A percentile compares a stretch with the other conserved stretches of the same genome.
Evolutionary conservation across 2,797 vertebrate genomes (phyloP).

Genomic region (Odontamblyopus rebecca): DNA sequence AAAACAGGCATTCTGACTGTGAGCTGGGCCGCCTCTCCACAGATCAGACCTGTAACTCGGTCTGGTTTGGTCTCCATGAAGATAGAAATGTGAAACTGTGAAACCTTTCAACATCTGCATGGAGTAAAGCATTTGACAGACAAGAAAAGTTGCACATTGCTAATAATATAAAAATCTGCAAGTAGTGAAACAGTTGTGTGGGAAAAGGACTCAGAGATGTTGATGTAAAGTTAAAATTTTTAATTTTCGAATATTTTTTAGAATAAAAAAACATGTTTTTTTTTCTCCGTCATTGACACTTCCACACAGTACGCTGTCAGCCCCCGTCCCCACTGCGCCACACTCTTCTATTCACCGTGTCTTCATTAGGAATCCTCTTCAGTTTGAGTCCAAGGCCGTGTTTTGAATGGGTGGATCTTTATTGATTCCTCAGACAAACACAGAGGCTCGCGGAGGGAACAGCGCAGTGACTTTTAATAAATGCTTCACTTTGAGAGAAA

Average conservation of each 20-base stretch:
- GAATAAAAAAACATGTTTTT: constrained; percentile 1
- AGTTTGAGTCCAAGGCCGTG: constrained; percentile 7
- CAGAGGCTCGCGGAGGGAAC: not conserved
- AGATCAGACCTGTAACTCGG: too few species aligned
- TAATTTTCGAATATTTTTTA: not conserved
- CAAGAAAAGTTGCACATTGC: too few species aligned
- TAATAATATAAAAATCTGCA: too few species aligned
- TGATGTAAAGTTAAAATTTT: not conserved
- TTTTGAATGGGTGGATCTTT: constrained; percentile 6
- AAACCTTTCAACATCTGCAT: too few species aligned
- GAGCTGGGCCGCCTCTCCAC: too few species aligned
- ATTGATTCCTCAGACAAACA: constrained; percentile 10
- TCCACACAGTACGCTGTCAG: not conserved
- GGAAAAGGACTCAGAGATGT: not conserved
- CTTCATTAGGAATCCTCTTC: constrained; percentile 2
- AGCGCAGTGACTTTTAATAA: constrained; percentile 3
- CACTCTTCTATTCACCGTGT: not conserved
- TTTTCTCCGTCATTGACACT: not conserved
- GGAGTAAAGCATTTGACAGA: too few species aligned
- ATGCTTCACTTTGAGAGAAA: constrained; percentile 4
- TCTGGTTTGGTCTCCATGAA: too few species aligned
- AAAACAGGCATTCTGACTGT: too few species aligned
- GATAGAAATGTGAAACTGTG: too few species aligned
- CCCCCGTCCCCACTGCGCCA: not conserved
- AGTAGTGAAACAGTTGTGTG: not conserved